These are phyloP conservation scores for Aphidoletes aphidimyza DNA, from an alignment of 2,888 invertebrate species.

Conservation along the genomic window DNA sequence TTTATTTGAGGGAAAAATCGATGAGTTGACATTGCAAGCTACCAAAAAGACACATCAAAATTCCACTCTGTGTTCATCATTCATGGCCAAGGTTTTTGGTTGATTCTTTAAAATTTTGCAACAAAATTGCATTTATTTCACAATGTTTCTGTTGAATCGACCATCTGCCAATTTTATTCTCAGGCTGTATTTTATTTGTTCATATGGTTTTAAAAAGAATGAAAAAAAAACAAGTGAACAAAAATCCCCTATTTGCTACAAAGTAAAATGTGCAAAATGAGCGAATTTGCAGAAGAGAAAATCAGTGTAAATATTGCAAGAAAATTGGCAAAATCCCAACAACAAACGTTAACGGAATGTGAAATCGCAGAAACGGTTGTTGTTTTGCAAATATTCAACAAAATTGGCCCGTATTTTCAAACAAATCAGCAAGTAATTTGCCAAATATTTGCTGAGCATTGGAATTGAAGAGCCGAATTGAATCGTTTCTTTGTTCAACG, in stretches of 20 bases:
- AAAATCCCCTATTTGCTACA: background rate
- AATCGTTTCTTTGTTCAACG: conserved; percentile 8
- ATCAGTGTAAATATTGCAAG: background rate
- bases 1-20: conserved; percentile 7
- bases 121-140: background rate
- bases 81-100: too few relatives aligned
- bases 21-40: background rate
- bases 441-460: conserved; percentile 47
- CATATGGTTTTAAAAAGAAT: too few relatives aligned
- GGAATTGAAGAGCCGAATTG: background rate
- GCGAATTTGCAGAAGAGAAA: too few relatives aligned
- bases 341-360: background rate
- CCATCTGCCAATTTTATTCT: background rate
- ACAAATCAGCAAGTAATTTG: conserved; percentile 45
- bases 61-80: too few relatives aligned
- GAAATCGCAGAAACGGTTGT: background rate
- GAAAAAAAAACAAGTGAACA: too few relatives aligned
- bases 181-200: background rate
- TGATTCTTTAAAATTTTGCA: conserved; percentile 12
- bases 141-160: background rate
- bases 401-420: conserved; percentile 37
- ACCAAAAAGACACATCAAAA: too few relatives aligned
- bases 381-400: conserved; percentile 9
- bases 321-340: background rate
- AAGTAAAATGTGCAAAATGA: background rate